These are phyloP conservation scores for Pao palembangensis DNA, from an alignment of 2,113 vertebrate species.

Conservation along the genomic window DNA sequence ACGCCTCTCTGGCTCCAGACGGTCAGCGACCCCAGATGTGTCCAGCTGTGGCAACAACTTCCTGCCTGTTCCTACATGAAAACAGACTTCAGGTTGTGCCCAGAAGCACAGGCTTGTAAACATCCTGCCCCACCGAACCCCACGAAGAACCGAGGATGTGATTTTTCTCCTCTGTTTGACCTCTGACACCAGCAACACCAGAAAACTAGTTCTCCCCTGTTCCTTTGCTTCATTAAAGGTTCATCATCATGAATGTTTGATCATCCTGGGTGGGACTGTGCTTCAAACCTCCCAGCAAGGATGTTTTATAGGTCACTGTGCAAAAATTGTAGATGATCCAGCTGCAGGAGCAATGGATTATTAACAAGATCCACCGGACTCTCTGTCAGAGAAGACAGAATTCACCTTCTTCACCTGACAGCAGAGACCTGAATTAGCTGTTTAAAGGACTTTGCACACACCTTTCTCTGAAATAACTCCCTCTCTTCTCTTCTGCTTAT, in stretches of 20 bases:
- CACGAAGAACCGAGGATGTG: background rate
- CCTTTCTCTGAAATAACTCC: background rate
- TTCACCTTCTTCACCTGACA: background rate
- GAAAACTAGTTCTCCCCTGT: background rate
- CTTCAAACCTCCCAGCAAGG: background rate
- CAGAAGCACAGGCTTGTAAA: background rate
- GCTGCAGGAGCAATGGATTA: too few relatives aligned
- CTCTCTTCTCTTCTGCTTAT: slow-evolving; percentile 23
- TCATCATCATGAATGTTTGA: slow-evolving; percentile 17
- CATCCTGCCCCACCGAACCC: slow-evolving; percentile 6
- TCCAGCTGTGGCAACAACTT: slow-evolving; percentile 31
- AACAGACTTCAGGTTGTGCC: background rate
- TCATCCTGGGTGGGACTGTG: background rate
- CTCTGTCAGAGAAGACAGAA: too few relatives aligned
- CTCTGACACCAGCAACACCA: too few relatives aligned
- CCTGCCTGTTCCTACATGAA: slow-evolving; percentile 7
- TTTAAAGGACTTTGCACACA: slow-evolving; percentile 9
- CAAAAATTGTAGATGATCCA: background rate
- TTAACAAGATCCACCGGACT: too few relatives aligned
- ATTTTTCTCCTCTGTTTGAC: background rate
- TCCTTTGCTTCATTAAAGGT: background rate
- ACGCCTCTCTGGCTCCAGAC: background rate
- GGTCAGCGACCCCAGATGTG: background rate
- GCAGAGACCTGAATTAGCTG: slow-evolving; percentile 33
- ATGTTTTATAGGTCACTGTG: slow-evolving; percentile 20